A percentile compares a stretch with the other conserved stretches of the same genome.
These are phyloP conservation scores for Pelmatolapia mariae DNA, from an alignment of 2,113 vertebrate species.

Conservation along the genomic window DNA sequence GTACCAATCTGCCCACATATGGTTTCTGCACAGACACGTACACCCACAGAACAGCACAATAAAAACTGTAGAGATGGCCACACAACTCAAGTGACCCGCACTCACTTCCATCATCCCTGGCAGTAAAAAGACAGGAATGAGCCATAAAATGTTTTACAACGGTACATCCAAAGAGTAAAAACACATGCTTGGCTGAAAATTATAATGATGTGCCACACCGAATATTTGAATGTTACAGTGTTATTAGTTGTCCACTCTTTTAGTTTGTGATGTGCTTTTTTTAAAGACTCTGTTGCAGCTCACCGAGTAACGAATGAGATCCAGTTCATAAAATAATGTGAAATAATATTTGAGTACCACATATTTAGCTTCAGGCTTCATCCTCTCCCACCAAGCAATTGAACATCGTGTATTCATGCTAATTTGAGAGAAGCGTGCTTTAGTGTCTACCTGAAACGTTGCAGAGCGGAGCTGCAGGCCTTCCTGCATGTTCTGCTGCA, in stretches of 20 bases:
- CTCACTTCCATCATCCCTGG: conserved; percentile 33
- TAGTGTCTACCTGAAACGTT: conserved; percentile 83
- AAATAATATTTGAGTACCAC: neutral
- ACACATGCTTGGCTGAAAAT: conserved; percentile 40
- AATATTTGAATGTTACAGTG: neutral
- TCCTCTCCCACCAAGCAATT: neutral
- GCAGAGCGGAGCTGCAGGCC: conserved; percentile 92
- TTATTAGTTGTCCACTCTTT: neutral
- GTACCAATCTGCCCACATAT: neutral
- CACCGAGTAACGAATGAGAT: neutral
- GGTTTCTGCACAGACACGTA: neutral
- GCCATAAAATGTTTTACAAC: conserved; percentile 49
- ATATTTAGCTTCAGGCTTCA: neutral
- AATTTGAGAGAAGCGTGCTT: neutral
- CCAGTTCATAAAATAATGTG: neutral
- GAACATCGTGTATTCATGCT: neutral
- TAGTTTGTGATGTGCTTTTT: neutral
- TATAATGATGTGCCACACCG: neutral
- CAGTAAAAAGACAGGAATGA: conserved; percentile 62
- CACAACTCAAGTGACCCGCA: conserved; percentile 1
- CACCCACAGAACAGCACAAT: neutral
- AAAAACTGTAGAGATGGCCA: neutral
- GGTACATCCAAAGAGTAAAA: conserved; percentile 35
- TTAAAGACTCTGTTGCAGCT: neutral
- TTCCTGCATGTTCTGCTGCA: conserved; percentile 95